These are phyloP conservation scores for Platysternon megacephalum DNA, from an alignment of 2,113 vertebrate genomes.

Conservation along the genomic window DNA sequence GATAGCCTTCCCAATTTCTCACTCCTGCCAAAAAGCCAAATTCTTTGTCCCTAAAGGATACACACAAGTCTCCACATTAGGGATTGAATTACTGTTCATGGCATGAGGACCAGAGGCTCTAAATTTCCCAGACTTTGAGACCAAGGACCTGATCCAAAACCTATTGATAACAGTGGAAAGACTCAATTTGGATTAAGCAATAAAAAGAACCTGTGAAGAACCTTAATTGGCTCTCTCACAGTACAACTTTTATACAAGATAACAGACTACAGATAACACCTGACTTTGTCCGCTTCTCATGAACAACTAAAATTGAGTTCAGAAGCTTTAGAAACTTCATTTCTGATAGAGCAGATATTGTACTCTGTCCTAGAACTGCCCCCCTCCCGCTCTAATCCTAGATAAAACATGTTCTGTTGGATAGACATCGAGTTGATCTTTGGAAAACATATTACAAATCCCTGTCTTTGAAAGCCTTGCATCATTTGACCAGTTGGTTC, in stretches of 20 bases:
- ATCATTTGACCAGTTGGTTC: background rate
- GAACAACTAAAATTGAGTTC: background rate
- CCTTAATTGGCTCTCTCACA: no score
- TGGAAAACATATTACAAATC: background rate
- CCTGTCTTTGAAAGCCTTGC: background rate
- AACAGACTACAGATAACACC: background rate
- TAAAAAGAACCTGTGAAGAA: background rate
- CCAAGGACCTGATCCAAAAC: background rate
- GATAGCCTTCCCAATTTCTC: background rate
- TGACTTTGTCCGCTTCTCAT: background rate
- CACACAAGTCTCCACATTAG: background rate
- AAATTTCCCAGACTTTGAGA: background rate
- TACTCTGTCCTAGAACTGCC: background rate
- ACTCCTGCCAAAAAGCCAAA: constrained; percentile 2
- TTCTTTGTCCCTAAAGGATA: background rate
- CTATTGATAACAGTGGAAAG: background rate
- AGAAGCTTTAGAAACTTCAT: background rate
- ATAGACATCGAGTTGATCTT: background rate
- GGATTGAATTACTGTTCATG: background rate
- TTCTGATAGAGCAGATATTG: background rate
- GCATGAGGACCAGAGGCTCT: background rate
- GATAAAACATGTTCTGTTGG: background rate
- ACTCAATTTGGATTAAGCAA: background rate
- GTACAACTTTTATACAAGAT: background rate
- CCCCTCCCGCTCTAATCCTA: background rate